phyloP scores from a whole-genome alignment of 2,888 invertebrate species.

The Trissoscelio sp. region DNA sequence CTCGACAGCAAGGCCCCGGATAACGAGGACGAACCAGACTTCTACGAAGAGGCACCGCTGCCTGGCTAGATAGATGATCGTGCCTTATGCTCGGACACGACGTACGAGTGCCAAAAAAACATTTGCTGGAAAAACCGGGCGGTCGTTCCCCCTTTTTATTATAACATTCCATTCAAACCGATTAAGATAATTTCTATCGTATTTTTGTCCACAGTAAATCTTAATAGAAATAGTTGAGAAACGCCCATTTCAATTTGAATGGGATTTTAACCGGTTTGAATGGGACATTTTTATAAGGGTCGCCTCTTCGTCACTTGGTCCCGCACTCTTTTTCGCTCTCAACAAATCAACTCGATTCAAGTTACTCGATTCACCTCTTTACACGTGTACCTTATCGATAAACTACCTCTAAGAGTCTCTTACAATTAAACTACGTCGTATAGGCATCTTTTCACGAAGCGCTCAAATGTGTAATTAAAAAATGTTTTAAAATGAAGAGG shows the following conservation, averaged over 20 bases:
- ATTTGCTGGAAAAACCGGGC: constrained; percentile 5
- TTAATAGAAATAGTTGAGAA: too few relatives aligned
- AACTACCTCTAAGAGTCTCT: constrained; percentile 71
- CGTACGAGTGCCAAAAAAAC: constrained; percentile 58
- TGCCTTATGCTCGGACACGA: constrained; percentile 76
- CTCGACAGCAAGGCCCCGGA: constrained; percentile 92
- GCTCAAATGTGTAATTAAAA: constrained; percentile 53
- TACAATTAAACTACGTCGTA: constrained; percentile 39
- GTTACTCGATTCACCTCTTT: constrained; percentile 61
- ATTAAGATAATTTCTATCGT: too few relatives aligned
- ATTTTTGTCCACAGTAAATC: too few relatives aligned
- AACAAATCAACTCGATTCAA: constrained; percentile 5
- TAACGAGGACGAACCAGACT: constrained; percentile 95
- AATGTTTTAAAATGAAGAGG: background rate
- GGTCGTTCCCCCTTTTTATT: too few relatives aligned
- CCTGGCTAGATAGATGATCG: constrained; percentile 86
- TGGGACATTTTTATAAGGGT: background rate
- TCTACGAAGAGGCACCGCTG: constrained; percentile 95
- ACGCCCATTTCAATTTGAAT: too few relatives aligned
- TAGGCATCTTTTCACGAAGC: constrained; percentile 55
- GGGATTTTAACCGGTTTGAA: background rate
- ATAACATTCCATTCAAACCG: too few relatives aligned
- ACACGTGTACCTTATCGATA: constrained; percentile 73
- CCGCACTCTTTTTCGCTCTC: background rate
- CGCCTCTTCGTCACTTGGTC: background rate